Conservation (phyloP, 1,140 invertebrate genomes). For the Cydia pomonella region DNA sequence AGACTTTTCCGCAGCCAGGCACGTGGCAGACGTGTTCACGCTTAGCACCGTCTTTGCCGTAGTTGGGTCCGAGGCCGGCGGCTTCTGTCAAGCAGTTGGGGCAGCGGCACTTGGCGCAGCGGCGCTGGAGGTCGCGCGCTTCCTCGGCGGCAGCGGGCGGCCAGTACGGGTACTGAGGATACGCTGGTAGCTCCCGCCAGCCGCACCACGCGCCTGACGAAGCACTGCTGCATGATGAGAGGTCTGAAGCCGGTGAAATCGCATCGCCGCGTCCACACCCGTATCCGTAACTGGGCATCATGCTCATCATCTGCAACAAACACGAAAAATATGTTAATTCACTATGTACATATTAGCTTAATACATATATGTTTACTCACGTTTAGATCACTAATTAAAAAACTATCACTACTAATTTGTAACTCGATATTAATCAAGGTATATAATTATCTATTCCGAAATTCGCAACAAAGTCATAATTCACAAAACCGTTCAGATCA, state of each 20-base stretch:
- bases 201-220: constrained; percentile 68
- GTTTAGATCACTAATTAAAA: too few relatives aligned
- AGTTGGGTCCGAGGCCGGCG: constrained; percentile 82
- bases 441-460: not conserved
- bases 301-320: constrained; percentile 71
- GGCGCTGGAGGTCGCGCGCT: constrained; percentile 69
- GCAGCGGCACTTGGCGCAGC: constrained; percentile 85
- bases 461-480: constrained; percentile 13
- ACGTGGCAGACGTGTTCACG: constrained; percentile 95
- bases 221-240: constrained; percentile 72
- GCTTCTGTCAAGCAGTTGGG: constrained; percentile 87
- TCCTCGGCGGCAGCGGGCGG: constrained; percentile 64
- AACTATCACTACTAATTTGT: not conserved
- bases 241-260: constrained; percentile 69
- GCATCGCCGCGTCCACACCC: constrained; percentile 66
- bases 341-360: not conserved
- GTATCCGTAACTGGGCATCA: constrained; percentile 67
- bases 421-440: constrained; percentile 34
- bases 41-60: constrained; percentile 83
- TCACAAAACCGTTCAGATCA: constrained; percentile 12
- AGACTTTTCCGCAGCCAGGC: constrained; percentile 94
- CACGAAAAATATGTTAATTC: constrained; percentile 33
- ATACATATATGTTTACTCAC: too few relatives aligned
- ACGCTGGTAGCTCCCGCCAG: constrained; percentile 65
- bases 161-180: constrained; percentile 70